phyloP scores from a whole-genome alignment of 2,113 vertebrate species.

The Vidua chalybeata region DNA sequence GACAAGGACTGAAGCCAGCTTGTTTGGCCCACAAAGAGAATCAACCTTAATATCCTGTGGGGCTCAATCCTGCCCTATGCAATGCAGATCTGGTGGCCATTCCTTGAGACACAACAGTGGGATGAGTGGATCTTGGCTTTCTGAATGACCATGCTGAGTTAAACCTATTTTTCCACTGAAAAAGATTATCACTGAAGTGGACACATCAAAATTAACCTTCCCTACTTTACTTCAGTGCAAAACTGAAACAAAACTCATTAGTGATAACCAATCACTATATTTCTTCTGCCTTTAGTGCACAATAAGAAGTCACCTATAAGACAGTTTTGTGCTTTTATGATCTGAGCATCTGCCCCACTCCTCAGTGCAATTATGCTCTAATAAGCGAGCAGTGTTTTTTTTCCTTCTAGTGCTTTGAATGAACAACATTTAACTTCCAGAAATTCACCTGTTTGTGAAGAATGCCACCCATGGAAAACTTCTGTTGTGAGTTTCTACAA shows the following conservation, averaged over 20 bases:
- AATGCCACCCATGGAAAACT: conserved; percentile 88
- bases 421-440: neutral
- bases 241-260: neutral
- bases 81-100: neutral
- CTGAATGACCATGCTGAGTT: neutral
- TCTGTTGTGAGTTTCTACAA: conserved; percentile 89
- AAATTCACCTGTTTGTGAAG: conserved; percentile 89
- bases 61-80: neutral
- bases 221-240: neutral
- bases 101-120: neutral
- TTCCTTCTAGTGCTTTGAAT: neutral
- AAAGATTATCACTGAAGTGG: neutral
- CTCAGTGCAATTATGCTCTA: neutral
- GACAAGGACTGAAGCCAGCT: neutral
- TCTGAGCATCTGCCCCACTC: neutral
- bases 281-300: neutral
- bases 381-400: neutral
- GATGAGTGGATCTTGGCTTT: neutral
- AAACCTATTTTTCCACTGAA: neutral
- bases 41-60: neutral
- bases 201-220: neutral
- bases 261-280: neutral
- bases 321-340: neutral
- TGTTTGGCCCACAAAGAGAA: neutral
- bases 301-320: neutral